A percentile compares a stretch with the other conserved stretches of the same genome.
Evolutionary conservation across 2,888 invertebrate species (phyloP).

Genomic region (Leptinotarsa rubiginosa): DNA sequence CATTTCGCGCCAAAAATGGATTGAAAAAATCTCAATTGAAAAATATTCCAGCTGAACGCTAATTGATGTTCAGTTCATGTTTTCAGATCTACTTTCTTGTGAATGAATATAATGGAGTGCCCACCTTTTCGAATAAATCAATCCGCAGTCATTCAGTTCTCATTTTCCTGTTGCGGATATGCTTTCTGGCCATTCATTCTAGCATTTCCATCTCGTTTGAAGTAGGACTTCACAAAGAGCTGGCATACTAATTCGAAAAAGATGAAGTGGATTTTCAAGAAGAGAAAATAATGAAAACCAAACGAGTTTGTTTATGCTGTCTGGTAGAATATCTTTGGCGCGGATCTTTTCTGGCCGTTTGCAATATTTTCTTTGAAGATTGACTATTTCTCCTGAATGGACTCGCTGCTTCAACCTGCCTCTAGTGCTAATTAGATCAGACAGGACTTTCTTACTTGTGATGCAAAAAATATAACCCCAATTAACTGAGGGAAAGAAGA

Average conservation of each 20-base stretch:
- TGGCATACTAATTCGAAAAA: background rate
- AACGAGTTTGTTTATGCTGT: constrained; percentile 5
- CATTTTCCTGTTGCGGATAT: too few species aligned
- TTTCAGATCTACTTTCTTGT: too few species aligned
- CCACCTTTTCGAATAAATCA: too few species aligned
- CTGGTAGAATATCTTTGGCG: background rate
- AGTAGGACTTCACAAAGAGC: constrained; percentile 8
- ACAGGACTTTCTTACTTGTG: background rate
- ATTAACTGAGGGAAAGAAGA: too few species aligned
- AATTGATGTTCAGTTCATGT: too few species aligned
- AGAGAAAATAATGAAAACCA: constrained; percentile 8
- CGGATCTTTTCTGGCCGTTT: background rate
- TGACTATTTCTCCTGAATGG: background rate
- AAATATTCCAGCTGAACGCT: too few species aligned
- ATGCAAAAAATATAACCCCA: background rate
- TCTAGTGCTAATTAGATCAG: constrained; percentile 1
- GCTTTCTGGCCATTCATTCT: background rate
- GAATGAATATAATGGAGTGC: too few species aligned
- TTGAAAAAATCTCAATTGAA: too few species aligned
- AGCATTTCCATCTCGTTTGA: background rate
- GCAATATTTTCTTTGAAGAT: constrained; percentile 7
- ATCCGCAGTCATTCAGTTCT: too few species aligned
- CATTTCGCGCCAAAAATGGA: too few species aligned
- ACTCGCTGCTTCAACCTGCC: background rate
- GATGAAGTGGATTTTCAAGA: background rate